Base-by-base conservation (phyloP, 2,797 vertebrate genomes). In the Chaunax sp. region DNA sequence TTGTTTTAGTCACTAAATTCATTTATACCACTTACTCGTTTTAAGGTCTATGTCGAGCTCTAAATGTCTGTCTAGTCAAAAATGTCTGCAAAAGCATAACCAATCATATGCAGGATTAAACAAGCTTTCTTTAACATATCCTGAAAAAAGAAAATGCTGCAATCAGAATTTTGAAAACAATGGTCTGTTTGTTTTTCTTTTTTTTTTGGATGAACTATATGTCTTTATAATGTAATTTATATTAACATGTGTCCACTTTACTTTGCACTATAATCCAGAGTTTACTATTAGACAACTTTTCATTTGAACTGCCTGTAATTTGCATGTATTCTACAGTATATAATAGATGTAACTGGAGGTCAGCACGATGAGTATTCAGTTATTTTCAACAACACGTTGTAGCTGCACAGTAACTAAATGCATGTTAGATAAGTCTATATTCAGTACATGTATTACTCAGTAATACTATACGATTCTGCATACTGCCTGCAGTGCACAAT, bases 401-500 rank as follows among this genome's bases (percentile, higher is more conserved):
- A 85, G 82, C 88, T 87, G 86, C 84, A 88, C 79, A 78, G 80
- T 77, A 88, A 89, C 61, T 84, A 78, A 89, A 84, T 75, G 79
- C 68, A 83, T 18, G 64, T 81, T 60, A 76, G 61, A 88, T 67
- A 75, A 72, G 72, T 86, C 66, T 84, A 74, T 80, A 72, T 72
- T 85, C 70, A 78, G 58, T 76, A 52, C 60, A 72, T 77, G 74
- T 84, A 86, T 87, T 84, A 91, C 85, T 84, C 56, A 62, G 76
- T 73, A 86, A 86, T 76, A 89, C 80, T 78, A 72, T 67, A 75
- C 20, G 23, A 78, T 68, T 75, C 75, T 86, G 79, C 74, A 84
- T 86, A 90, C 87, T 89, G 86, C 87, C 91, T 74, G 87, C 89
- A 91, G 86, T 89, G 85, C 78, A 90, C 69, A 82, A 77, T 66